Percentiles rank a stretch among this genome's conserved stretches.
These are phyloP conservation scores for Drosophila sordidapex DNA, from an alignment of 2,888 invertebrate species.

Conservation along the genomic window DNA sequence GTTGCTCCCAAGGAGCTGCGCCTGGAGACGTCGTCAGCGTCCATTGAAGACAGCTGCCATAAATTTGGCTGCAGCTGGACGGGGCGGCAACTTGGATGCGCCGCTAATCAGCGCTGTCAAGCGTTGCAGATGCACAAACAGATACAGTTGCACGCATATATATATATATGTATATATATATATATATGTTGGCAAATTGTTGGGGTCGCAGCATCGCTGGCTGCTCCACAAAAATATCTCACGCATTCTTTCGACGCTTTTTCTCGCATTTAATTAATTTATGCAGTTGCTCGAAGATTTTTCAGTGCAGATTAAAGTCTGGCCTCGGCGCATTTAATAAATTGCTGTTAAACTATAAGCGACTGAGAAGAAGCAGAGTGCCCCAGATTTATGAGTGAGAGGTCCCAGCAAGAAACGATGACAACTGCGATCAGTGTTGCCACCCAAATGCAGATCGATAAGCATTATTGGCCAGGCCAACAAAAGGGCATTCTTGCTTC, in stretches of 20 bases:
- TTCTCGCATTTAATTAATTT: constrained; percentile 68
- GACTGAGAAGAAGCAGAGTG: constrained; percentile 20
- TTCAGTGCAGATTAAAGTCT: constrained; percentile 69
- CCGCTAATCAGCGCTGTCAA: constrained; percentile 70
- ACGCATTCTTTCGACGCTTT: constrained; percentile 57
- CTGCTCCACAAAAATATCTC: constrained; percentile 60
- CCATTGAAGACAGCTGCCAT: constrained; percentile 63
- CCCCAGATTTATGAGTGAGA: constrained; percentile 34
- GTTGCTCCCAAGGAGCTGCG: constrained; percentile 28
- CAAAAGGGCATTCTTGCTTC: constrained; percentile 22
- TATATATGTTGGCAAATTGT: constrained; percentile 53
- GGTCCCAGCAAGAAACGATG: neutral
- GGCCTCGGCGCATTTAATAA: constrained; percentile 67
- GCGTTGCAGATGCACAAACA: constrained; percentile 32
- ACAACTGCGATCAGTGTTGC: constrained; percentile 27
- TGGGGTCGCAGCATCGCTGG: constrained; percentile 17
- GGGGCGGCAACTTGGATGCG: constrained; percentile 28
- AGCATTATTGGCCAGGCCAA: constrained; percentile 40
- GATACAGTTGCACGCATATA: constrained; percentile 4
- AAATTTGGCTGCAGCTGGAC: constrained; percentile 50
- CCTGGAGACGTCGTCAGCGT: constrained; percentile 33
- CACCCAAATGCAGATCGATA: constrained; percentile 35
- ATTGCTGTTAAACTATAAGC: constrained; percentile 69
- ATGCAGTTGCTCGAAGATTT: constrained; percentile 69
- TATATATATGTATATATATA: constrained; percentile 3